Evolutionary conservation across 2,888 invertebrate genomes (phyloP).

Genomic region (Smittia sp.): DNA sequence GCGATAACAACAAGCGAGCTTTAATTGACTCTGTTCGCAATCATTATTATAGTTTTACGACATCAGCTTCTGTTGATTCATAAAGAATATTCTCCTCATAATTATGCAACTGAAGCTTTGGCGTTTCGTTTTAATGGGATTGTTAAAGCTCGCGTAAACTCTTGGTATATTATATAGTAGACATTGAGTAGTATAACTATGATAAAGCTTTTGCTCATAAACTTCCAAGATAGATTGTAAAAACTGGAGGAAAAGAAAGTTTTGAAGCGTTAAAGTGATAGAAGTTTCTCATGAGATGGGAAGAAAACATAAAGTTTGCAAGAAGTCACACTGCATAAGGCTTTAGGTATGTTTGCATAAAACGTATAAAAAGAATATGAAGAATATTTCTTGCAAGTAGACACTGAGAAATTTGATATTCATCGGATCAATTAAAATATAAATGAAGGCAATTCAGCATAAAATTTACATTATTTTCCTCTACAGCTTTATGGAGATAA

Average conservation of each 20-base stretch:
- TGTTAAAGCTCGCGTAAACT: too few species aligned
- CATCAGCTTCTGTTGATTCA: too few species aligned
- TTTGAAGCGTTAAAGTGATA: background rate
- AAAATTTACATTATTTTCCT: constrained; percentile 7
- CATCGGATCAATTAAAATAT: constrained; percentile 2
- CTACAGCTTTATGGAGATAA: background rate
- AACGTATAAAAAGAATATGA: background rate
- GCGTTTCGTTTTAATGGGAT: too few species aligned
- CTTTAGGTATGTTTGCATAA: background rate
- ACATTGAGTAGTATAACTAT: too few species aligned
- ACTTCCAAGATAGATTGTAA: too few species aligned
- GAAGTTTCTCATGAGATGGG: background rate
- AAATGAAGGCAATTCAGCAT: background rate
- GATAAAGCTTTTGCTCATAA: too few species aligned
- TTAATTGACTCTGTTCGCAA: constrained; percentile 5
- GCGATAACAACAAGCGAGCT: background rate
- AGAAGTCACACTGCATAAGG: background rate
- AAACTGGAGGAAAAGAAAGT: background rate
- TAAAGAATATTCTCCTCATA: background rate
- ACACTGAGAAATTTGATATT: constrained; percentile 7
- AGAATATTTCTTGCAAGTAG: background rate
- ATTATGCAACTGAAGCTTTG: constrained; percentile 1
- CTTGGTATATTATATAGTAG: too few species aligned
- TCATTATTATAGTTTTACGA: background rate
- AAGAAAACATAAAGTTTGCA: constrained; percentile 1